phyloP scores from a whole-genome alignment of 2,888 invertebrate genomes.

The Macrophya annulata region DNA sequence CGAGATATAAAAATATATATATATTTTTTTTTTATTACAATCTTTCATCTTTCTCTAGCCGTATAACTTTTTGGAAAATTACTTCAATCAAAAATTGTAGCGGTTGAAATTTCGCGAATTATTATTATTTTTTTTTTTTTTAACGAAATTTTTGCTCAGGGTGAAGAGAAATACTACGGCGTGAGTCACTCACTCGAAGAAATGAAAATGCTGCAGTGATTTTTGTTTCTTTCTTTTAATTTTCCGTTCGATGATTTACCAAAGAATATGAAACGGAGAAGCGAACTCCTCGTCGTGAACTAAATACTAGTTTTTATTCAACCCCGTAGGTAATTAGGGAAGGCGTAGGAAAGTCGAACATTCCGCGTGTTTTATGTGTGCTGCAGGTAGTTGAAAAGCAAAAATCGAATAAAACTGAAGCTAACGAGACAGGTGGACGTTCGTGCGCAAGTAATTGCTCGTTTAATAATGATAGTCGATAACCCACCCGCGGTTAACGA shows the following conservation, averaged over 20 bases:
- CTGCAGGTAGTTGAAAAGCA: slow-evolving; percentile 10
- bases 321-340: slow-evolving; percentile 20
- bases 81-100: not conserved
- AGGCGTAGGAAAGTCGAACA: slow-evolving; percentile 17
- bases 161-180: not conserved
- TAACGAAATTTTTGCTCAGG: not conserved
- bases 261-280: not conserved
- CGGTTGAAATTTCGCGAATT: not conserved
- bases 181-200: not conserved
- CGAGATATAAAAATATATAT: not conserved
- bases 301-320: slow-evolving; percentile 36
- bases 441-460: slow-evolving; percentile 24
- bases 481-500: slow-evolving; percentile 20
- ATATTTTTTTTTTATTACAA: not conserved
- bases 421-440: slow-evolving; percentile 35
- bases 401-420: slow-evolving; percentile 27
- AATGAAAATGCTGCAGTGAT: not conserved
- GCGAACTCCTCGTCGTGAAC: not conserved
- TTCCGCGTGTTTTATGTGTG: slow-evolving; percentile 8
- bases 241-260: not conserved
- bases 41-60: too few species aligned
- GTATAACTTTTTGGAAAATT: not conserved
- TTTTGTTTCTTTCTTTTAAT: not conserved
- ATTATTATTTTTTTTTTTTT: too few species aligned
- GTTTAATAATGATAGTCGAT: slow-evolving; percentile 35